A percentile compares a stretch with the other conserved stretches of the same genome.
Conservation (phyloP, 1,140 invertebrate species). For the Melitaea cinxia region DNA sequence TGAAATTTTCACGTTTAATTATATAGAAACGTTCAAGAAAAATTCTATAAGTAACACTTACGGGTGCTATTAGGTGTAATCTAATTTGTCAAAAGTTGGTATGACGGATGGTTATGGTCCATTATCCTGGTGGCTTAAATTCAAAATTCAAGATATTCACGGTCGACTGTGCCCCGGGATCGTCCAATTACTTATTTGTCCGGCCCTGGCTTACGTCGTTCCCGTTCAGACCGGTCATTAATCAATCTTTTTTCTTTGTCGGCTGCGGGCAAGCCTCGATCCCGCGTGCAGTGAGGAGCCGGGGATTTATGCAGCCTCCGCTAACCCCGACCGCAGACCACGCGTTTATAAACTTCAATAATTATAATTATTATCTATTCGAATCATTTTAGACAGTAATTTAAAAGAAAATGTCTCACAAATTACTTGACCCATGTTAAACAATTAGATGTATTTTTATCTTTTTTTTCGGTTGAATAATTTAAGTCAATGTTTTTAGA, state of each 20-base stretch:
- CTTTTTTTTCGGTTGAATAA: too few relatives aligned
- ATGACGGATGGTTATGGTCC: constrained; percentile 13
- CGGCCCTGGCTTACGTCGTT: constrained; percentile 38
- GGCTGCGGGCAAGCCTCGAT: constrained; percentile 28
- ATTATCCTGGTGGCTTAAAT: constrained; percentile 10
- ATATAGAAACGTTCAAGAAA: too few relatives aligned
- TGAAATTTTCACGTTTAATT: too few relatives aligned
- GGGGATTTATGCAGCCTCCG: constrained; percentile 38
- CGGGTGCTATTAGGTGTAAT: constrained; percentile 1
- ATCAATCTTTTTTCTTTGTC: constrained; percentile 47
- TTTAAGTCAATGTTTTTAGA: too few relatives aligned
- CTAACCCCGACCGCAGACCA: constrained; percentile 28
- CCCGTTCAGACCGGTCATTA: constrained; percentile 37
- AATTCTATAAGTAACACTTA: not conserved
- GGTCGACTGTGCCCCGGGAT: constrained; percentile 19
- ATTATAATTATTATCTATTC: constrained; percentile 38
- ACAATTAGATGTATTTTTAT: too few relatives aligned
- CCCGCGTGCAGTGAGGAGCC: constrained; percentile 37
- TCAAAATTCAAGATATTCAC: constrained; percentile 41
- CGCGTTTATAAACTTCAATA: constrained; percentile 35
- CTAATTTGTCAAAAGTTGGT: constrained; percentile 12
- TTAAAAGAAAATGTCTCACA: too few relatives aligned
- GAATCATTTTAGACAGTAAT: too few relatives aligned
- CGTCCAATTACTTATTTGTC: constrained; percentile 45
- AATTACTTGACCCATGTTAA: too few relatives aligned